Conservation (phyloP, 2,113 vertebrate genomes). For the Pelecanus crispus region DNA sequence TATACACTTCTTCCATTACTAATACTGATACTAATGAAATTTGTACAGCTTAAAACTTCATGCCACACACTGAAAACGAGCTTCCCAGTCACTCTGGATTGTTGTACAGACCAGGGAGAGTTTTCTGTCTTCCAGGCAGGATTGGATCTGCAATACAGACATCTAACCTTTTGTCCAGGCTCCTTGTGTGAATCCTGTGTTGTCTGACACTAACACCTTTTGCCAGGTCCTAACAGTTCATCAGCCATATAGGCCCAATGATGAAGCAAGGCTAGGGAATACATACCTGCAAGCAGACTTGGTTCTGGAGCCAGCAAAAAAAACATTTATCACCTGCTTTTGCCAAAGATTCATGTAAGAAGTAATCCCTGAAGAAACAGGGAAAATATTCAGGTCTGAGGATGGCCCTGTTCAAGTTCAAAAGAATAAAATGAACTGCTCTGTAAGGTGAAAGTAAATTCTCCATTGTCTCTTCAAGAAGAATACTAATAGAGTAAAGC, state of each 20-base stretch:
- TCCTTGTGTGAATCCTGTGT: neutral
- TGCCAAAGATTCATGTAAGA: neutral
- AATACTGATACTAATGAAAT: neutral
- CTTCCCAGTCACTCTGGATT: neutral
- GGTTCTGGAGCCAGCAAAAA: neutral
- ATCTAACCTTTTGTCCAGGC: neutral
- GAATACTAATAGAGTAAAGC: neutral
- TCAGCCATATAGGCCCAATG: neutral
- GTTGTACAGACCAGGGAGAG: neutral
- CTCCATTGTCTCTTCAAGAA: neutral
- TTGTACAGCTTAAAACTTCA: neutral
- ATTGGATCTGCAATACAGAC: neutral
- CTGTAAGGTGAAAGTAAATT: neutral
- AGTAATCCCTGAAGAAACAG: neutral
- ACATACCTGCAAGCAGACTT: neutral
- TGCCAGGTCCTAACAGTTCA: neutral
- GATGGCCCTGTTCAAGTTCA: neutral
- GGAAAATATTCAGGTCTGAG: neutral
- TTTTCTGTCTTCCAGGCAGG: neutral
- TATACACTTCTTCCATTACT: neutral
- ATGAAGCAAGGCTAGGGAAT: neutral
- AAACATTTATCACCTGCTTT: neutral
- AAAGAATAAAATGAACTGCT: neutral
- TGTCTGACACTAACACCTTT: neutral
- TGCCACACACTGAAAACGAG: neutral